A percentile compares a stretch with the other conserved stretches of the same genome.
Evolutionary conservation across 2,113 vertebrate species (phyloP).

Genomic region (Chamaea fasciata): DNA sequence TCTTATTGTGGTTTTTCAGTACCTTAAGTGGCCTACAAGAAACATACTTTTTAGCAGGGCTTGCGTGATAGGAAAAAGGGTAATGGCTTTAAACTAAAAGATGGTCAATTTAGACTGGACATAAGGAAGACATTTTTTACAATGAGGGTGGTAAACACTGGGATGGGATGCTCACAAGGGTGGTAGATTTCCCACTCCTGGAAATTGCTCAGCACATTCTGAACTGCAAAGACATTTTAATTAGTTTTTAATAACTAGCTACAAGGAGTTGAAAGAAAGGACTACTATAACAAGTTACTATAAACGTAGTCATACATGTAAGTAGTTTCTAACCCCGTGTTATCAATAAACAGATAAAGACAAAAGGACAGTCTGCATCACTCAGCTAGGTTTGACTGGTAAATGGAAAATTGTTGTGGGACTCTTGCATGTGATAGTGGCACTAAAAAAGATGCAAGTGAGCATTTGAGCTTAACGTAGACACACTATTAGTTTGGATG

Average conservation of each 20-base stretch:
- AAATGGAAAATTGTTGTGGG: not conserved
- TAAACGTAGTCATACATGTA: not conserved
- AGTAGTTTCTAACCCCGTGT: not conserved
- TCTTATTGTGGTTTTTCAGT: accelerated
- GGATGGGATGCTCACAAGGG: not conserved
- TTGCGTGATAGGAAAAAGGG: not conserved
- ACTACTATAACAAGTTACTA: not conserved
- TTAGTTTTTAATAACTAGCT: not conserved
- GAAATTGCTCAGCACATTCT: not conserved
- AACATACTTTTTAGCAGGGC: not conserved
- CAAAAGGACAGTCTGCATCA: not conserved
- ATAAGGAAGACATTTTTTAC: not conserved
- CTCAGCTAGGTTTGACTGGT: not conserved
- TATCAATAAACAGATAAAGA: not conserved
- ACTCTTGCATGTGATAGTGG: not conserved
- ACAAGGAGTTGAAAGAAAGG: not conserved
- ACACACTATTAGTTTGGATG: not conserved
- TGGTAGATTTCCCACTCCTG: not conserved
- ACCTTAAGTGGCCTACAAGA: not conserved
- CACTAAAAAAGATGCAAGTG: not conserved
- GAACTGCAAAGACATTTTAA: not conserved
- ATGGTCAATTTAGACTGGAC: not conserved
- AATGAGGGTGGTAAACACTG: not conserved
- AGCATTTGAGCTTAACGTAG: not conserved
- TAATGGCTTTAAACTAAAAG: not conserved